Evolutionary conservation across 2,797 vertebrate species (phyloP), one percentile per base, ranked within the genome.

Genomic region (Phoeniculus purpureus): DNA sequence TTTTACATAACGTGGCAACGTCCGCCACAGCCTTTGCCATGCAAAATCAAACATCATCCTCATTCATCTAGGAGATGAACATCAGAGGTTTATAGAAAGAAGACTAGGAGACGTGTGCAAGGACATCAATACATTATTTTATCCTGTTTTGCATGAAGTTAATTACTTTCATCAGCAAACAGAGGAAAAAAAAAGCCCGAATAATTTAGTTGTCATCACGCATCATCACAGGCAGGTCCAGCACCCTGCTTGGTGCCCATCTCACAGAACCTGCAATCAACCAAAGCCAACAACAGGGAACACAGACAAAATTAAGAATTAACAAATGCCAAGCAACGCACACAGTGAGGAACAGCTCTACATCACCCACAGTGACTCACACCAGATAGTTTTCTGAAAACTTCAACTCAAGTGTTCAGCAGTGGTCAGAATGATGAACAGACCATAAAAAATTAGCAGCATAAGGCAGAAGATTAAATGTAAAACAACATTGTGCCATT

Each of bases 361-460:
- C 51, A 59, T 74, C 78, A 51, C 32, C 86, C 82, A 48, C 86
- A 77, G 43, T 87, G 65, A 70, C 71, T 89, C 61, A 67, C 58
- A 80, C 50, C 31, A 56, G 43, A 61, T 31, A 37, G 12, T 45
- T 75, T 85, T 75, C 68, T 82, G 73, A 89, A 92, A 95, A 85
- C 59, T 87, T 89, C 79, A 78, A 27, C 65, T 87, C 6, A 0
- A 0, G 0, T 62, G 21, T 90, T 93, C 65, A 77, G 48, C 62
- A 65, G 59, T 31, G 70, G 76, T 75, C 79, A 85, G 76, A 92
- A 94, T 87, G 59, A 81, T 80, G 90, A 94, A 74, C 27, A 78
- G 55, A 77, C 59, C 72, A 78, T 87, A 93, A 83, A 89, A 86
- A 77, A 85, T 59, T 68, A 85, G 58, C 32, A 68, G 37, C 45